phyloP scores from a whole-genome alignment of 2,113 vertebrate genomes.

The Alces alces region DNA sequence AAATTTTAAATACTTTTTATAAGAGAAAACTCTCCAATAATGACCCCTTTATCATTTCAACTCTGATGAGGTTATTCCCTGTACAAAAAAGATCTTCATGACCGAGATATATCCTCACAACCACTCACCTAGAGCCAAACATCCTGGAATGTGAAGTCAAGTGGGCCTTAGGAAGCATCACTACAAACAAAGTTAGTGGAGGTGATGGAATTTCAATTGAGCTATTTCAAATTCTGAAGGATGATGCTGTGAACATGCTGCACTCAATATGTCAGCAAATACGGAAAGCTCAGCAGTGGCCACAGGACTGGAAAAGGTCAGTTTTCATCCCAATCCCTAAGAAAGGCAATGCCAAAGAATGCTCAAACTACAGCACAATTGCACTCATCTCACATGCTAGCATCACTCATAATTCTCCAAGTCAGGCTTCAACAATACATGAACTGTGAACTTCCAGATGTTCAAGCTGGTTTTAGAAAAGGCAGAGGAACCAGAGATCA shows the following conservation, averaged over 20 bases:
- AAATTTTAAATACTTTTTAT: constrained; percentile 13
- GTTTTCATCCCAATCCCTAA: neutral
- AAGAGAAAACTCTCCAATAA: neutral
- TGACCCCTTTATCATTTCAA: constrained; percentile 13
- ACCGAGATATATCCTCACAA: neutral
- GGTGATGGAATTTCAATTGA: neutral
- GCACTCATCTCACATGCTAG: neutral
- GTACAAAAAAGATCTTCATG: neutral
- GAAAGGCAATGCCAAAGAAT: neutral
- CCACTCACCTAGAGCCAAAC: neutral
- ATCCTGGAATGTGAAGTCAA: neutral
- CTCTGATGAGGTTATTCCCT: neutral
- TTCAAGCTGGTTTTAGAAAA: neutral
- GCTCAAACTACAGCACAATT: fast-evolving
- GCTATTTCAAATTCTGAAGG: neutral
- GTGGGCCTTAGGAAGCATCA: neutral
- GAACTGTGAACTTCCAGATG: neutral
- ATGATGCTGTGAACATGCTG: neutral
- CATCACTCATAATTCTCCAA: neutral
- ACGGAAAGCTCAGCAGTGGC: neutral
- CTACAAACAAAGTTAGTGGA: neutral
- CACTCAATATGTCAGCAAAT: neutral
- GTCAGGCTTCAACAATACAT: neutral
- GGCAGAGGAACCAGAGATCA: neutral
- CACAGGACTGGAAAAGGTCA: neutral